phyloP scores from a whole-genome alignment of 2,888 invertebrate species.

The Lasioglossum lativentre region DNA sequence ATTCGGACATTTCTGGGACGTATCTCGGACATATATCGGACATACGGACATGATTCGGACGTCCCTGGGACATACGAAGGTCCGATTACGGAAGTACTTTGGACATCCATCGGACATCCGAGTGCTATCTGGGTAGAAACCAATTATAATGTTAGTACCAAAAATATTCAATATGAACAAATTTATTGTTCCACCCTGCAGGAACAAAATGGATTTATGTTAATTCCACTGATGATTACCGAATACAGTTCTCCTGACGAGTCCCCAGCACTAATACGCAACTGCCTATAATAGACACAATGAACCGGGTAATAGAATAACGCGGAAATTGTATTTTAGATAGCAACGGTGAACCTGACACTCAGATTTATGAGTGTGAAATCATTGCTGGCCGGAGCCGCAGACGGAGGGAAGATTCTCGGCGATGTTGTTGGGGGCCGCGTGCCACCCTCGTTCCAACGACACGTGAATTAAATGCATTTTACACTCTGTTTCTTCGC shows the following conservation, averaged over 20 bases:
- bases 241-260: background rate
- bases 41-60: too few relatives aligned
- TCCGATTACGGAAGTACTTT: too few relatives aligned
- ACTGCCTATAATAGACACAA: slow-evolving; percentile 29
- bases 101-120: too few relatives aligned
- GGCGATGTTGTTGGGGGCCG: slow-evolving; percentile 33
- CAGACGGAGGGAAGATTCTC: slow-evolving; percentile 58
- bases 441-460: slow-evolving; percentile 69
- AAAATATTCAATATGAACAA: too few relatives aligned
- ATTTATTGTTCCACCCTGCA: too few relatives aligned
- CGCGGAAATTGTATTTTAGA: slow-evolving; percentile 58
- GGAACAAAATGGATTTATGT: too few relatives aligned
- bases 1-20: too few relatives aligned
- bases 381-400: slow-evolving; percentile 53
- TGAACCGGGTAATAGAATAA: slow-evolving; percentile 51
- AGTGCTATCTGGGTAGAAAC: too few relatives aligned
- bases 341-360: slow-evolving; percentile 58
- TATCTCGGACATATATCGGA: too few relatives aligned
- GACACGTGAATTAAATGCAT: slow-evolving; percentile 80
- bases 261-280: background rate
- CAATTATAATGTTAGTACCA: too few relatives aligned
- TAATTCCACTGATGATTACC: background rate
- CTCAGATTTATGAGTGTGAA: slow-evolving; percentile 62
- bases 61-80: too few relatives aligned
- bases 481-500: slow-evolving; percentile 78